These are phyloP conservation scores for Triplophysa yarkandensis DNA, from an alignment of 2,797 vertebrate genomes.

Conservation along the genomic window DNA sequence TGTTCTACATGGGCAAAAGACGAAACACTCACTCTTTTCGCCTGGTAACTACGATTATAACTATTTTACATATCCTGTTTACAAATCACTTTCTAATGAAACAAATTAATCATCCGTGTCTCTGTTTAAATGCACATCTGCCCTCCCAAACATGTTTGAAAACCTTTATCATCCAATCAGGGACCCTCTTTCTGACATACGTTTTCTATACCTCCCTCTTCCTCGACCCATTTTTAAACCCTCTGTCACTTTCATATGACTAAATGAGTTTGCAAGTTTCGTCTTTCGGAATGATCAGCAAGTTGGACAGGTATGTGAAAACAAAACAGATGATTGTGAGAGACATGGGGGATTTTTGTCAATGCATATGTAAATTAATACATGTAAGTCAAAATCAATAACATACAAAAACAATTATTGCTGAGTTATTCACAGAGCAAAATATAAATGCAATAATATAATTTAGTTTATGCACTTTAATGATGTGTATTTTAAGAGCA, in stretches of 20 bases:
- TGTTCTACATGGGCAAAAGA: no score
- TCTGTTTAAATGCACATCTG: conserved; percentile 57
- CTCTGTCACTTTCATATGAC: conserved; percentile 60
- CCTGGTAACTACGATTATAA: background rate
- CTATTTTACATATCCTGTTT: conserved; percentile 28
- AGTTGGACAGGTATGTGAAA: conserved; percentile 82
- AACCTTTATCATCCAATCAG: conserved; percentile 76
- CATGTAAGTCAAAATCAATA: background rate
- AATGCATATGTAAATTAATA: no score
- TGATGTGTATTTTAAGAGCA: conserved; percentile 34
- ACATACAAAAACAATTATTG: background rate
- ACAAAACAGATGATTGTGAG: conserved; percentile 45
- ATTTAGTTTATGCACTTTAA: background rate
- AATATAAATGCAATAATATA: conserved; percentile 21
- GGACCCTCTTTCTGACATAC: conserved; percentile 66
- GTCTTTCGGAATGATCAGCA: conserved; percentile 79
- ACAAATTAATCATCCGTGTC: background rate
- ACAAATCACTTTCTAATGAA: conserved; percentile 35
- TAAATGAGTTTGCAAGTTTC: conserved; percentile 62
- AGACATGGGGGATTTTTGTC: background rate
- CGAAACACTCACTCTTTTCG: background rate
- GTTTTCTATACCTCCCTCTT: conserved; percentile 68
- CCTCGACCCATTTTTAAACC: conserved; percentile 57
- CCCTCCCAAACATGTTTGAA: conserved; percentile 66
- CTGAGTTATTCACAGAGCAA: conserved; percentile 2